phyloP scores from a whole-genome alignment of 2,888 invertebrate species.

The Xanthorhoe designata region DNA sequence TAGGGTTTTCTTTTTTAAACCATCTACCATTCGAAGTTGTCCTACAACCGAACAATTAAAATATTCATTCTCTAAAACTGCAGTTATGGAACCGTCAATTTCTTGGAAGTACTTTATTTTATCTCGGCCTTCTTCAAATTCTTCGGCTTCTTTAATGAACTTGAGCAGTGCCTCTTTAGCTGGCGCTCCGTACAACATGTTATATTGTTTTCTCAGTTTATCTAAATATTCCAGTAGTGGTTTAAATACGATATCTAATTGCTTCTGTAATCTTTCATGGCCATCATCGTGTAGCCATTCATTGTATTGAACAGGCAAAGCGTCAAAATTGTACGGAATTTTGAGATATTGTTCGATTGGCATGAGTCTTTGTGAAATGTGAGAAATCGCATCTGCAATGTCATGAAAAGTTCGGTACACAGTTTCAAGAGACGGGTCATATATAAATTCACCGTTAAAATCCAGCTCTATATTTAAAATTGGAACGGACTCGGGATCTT shows the following conservation, averaged over 20 bases:
- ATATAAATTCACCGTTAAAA: slow-evolving; percentile 83
- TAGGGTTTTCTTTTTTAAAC: slow-evolving; percentile 85
- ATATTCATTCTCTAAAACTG: slow-evolving; percentile 88
- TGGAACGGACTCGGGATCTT: slow-evolving; percentile 84
- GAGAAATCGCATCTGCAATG: slow-evolving; percentile 84
- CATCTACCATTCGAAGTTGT: slow-evolving; percentile 87
- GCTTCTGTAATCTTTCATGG: slow-evolving; percentile 78
- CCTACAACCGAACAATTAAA: slow-evolving; percentile 88
- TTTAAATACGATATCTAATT: slow-evolving; percentile 82
- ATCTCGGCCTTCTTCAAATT: slow-evolving; percentile 86
- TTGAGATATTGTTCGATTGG: slow-evolving; percentile 83
- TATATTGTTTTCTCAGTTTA: slow-evolving; percentile 82
- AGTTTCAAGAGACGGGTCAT: slow-evolving; percentile 85
- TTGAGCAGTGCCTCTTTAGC: slow-evolving; percentile 74
- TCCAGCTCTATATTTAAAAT: slow-evolving; percentile 86
- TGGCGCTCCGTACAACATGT: slow-evolving; percentile 81
- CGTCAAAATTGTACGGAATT: slow-evolving; percentile 73
- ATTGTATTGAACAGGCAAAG: slow-evolving; percentile 85
- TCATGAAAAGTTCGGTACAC: slow-evolving; percentile 85
- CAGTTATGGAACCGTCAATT: slow-evolving; percentile 86
- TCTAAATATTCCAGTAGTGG: slow-evolving; percentile 85
- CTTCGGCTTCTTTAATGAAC: slow-evolving; percentile 80
- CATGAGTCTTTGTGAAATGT: slow-evolving; percentile 85
- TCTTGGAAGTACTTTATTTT: slow-evolving; percentile 87
- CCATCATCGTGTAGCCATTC: slow-evolving; percentile 83